Percentiles rank a stretch among this genome's conserved stretches.
phyloP scores from a whole-genome alignment of 2,113 vertebrate genomes.

The Triplophysa siluroides region DNA sequence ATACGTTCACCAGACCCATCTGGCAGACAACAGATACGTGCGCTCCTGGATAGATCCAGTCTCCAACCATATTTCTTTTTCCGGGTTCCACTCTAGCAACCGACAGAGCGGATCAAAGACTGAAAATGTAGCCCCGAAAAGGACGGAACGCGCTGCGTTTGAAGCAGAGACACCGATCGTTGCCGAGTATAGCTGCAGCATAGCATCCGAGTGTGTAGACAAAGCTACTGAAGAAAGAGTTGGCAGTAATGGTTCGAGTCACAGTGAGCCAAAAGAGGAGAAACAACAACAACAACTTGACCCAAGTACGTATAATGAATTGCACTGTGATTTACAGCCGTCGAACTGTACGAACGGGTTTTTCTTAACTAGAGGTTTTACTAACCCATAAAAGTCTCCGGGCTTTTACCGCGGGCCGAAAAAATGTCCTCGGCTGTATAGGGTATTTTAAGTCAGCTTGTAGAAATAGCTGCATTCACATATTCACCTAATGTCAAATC shows the following conservation, averaged over 20 bases:
- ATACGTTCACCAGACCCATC: conserved; percentile 87
- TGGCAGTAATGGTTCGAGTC: conserved; percentile 85
- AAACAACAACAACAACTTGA: conserved; percentile 93
- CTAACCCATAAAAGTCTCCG: conserved; percentile 99
- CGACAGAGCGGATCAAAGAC: conserved; percentile 88
- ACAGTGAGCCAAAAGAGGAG: conserved; percentile 90
- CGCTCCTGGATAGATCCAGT: conserved; percentile 96
- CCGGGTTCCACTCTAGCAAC: conserved; percentile 81
- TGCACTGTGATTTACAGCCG: conserved; percentile 93
- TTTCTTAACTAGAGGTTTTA: conserved; percentile 99
- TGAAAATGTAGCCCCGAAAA: conserved; percentile 79
- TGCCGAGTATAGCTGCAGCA: conserved; percentile 79
- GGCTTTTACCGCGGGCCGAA: conserved; percentile 82
- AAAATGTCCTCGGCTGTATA: conserved; percentile 82
- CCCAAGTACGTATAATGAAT: conserved; percentile 98
- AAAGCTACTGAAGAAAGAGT: conserved; percentile 75
- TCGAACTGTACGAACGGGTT: conserved; percentile 91
- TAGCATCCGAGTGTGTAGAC: conserved; percentile 80
- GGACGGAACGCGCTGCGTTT: conserved; percentile 80
- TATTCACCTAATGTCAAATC: conserved; percentile 11
- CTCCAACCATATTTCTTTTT: conserved; percentile 76
- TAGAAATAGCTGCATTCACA: conserved; percentile 39
- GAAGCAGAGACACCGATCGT: conserved; percentile 80
- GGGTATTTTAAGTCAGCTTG: conserved; percentile 64
- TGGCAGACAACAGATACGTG: conserved; percentile 90